phyloP scores from a whole-genome alignment of 1,140 invertebrate species.

The Drosophila rufa region DNA sequence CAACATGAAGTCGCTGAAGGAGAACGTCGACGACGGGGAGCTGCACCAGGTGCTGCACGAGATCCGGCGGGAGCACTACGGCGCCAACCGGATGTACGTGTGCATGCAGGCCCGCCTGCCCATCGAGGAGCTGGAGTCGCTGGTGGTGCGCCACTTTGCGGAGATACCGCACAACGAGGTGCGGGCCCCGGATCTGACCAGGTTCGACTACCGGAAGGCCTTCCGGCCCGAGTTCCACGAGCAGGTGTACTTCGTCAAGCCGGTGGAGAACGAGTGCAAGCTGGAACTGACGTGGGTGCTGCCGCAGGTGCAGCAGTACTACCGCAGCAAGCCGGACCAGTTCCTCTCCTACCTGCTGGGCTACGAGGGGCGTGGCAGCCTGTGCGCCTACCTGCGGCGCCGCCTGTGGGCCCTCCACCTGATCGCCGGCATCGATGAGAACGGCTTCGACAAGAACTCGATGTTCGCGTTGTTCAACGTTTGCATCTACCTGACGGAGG shows the following conservation, averaged over 20 bases:
- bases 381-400: constrained; percentile 93
- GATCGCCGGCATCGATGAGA: constrained; percentile 90
- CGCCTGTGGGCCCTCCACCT: constrained; percentile 95
- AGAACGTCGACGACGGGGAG: constrained; percentile 88
- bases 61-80: constrained; percentile 93
- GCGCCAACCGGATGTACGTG: constrained; percentile 95
- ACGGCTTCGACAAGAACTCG: constrained; percentile 91
- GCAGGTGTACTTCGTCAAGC: constrained; percentile 91
- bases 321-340: constrained; percentile 91
- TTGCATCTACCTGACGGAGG: constrained; percentile 91
- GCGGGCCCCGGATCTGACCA: constrained; percentile 87
- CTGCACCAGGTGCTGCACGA: constrained; percentile 90
- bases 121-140: constrained; percentile 89
- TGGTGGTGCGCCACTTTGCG: constrained; percentile 88
- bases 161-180: constrained; percentile 88
- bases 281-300: constrained; percentile 92
- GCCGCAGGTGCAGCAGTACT: constrained; percentile 89
- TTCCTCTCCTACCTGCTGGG: constrained; percentile 94
- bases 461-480: constrained; percentile 91
- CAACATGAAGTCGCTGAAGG: constrained; percentile 91
- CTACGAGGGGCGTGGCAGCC: constrained; percentile 94
- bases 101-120: constrained; percentile 92
- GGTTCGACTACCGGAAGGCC: constrained; percentile 85
- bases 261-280: constrained; percentile 89
- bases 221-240: constrained; percentile 90